Base-by-base conservation (phyloP, 2,888 invertebrate genomes). In the Heliconius ethilla region DNA sequence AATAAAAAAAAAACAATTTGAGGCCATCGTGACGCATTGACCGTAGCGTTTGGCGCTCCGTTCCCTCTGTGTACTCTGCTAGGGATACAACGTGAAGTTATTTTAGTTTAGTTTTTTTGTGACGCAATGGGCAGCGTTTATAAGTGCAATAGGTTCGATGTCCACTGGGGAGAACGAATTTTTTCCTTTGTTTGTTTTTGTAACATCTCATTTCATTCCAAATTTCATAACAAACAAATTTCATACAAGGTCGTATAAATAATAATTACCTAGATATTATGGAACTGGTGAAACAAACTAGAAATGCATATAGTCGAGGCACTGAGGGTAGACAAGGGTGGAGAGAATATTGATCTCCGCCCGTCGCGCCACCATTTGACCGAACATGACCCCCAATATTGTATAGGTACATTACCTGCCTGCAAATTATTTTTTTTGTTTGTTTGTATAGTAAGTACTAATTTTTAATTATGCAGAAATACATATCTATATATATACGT, bases 351-450 rank as follows among this genome's bases (percentile, higher is more conserved):
- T 90, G 93, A 94, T 94, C 92, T 84, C 84, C 83, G 82, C 86
- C 86, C 88, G 92, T 91, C 93, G 92, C 93, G 94, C 85, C 93
- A 89, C 86, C 85, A 87, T 87, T 83, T 94, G 94, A 94, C 94
- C 94, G 91, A 89, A 87, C 89, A 84, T 94, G 91, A 94, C 92
- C 94, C 90, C 87, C 73, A 59, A 77, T 77, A 77, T 74, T 77
- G 70, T 66, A 65, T 74, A 77, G 66, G 40, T 65, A 73, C 65
- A 55, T 66, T 67, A 77, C 73, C 73, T 77, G 73, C 15, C 33
- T n/a, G 51, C 72, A 33, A 70, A 59, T 72, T 27, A 27, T 25
- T 25, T 62, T 25, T 25, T 62, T 62, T 25, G 13, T 10, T 62
- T n/a, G 33, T 74, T 74, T 73, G 27, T 37, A 25, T 25, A 62